Conservation (phyloP, 2,113 vertebrate species). For the Eupsittula cactorum region DNA sequence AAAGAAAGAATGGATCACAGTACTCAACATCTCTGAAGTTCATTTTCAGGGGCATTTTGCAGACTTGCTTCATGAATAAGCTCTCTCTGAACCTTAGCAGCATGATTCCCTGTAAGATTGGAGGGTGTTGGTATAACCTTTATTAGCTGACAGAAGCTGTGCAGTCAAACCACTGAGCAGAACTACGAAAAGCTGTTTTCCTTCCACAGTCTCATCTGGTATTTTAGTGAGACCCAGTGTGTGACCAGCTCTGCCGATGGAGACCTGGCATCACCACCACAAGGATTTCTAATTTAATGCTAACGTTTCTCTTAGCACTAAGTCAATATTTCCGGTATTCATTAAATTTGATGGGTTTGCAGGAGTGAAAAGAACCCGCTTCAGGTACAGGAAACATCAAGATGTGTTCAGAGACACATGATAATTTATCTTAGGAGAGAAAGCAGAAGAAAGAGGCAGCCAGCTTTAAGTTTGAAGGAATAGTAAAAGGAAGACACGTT, state of each 20-base stretch:
- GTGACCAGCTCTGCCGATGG: background rate
- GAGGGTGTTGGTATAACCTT: background rate
- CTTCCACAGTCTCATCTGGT: background rate
- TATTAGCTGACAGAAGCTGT: background rate
- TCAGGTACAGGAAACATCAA: constrained; percentile 5
- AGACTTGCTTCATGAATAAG: background rate
- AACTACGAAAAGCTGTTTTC: background rate
- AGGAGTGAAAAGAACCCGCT: background rate
- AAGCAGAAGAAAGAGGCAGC: background rate
- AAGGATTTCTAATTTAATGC: background rate
- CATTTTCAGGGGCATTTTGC: background rate
- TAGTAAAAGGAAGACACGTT: background rate
- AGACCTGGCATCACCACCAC: background rate
- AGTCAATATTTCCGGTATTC: constrained; percentile 33
- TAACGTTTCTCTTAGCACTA: constrained; percentile 4
- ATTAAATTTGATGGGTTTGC: constrained; percentile 33
- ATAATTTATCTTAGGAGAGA: background rate
- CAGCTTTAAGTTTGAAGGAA: background rate
- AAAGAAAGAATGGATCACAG: background rate
- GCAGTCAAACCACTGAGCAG: background rate
- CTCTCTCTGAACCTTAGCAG: background rate
- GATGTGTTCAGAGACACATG: background rate
- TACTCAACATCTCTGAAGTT: background rate
- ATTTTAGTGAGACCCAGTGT: background rate
- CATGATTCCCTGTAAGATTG: background rate